A percentile compares a stretch with the other conserved stretches of the same genome.
phyloP scores from a whole-genome alignment of 1,140 invertebrate species.

The Bombyx mori region DNA sequence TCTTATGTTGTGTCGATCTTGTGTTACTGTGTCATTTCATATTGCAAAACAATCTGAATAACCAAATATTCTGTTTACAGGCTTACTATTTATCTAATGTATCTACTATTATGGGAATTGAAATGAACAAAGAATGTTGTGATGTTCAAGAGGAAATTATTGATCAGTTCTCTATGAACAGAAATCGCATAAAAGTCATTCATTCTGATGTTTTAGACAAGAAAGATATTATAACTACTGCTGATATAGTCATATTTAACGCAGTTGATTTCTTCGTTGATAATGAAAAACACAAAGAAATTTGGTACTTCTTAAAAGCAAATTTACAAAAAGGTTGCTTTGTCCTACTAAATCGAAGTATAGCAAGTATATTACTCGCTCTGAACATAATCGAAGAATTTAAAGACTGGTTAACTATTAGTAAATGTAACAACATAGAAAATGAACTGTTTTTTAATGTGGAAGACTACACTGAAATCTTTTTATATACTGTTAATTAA shows the following conservation, averaged over 20 bases:
- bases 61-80: constrained; percentile 56
- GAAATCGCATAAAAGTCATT: constrained; percentile 72
- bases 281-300: constrained; percentile 68
- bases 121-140: constrained; percentile 80
- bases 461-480: constrained; percentile 55
- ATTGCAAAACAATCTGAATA: too few species aligned
- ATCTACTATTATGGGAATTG: constrained; percentile 76
- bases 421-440: constrained; percentile 50
- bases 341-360: constrained; percentile 73
- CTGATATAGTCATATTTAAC: constrained; percentile 77
- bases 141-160: constrained; percentile 75
- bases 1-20: not conserved
- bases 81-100: constrained; percentile 76
- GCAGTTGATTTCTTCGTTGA: constrained; percentile 78
- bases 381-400: constrained; percentile 70
- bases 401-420: constrained; percentile 67
- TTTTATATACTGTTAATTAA: constrained; percentile 59
- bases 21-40: not conserved
- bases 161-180: constrained; percentile 71
- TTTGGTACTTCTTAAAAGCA: constrained; percentile 75
- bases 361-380: constrained; percentile 67
- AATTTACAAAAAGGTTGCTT: constrained; percentile 72
- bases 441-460: constrained; percentile 62
- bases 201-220: constrained; percentile 73
- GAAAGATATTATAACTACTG: constrained; percentile 68